A percentile compares a stretch with the other conserved stretches of the same genome.
These are phyloP conservation scores for Podiceps cristatus DNA, from an alignment of 2,113 vertebrate species.

Conservation along the genomic window DNA sequence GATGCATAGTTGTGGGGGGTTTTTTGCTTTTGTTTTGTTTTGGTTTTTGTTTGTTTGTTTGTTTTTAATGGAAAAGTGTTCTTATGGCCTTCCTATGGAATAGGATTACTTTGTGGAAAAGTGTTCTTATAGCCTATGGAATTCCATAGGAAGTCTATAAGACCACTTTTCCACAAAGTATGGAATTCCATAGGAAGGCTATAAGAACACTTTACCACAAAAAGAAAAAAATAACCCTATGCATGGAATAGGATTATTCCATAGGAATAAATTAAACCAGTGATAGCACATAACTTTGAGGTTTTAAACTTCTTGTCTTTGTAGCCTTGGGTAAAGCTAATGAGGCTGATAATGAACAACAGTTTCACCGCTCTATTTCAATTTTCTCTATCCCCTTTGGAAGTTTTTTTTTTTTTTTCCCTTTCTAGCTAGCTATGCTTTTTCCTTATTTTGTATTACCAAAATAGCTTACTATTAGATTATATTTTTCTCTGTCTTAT, in stretches of 20 bases:
- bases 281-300: not conserved
- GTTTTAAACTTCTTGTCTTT: not conserved
- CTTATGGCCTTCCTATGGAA: not conserved
- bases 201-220: too few relatives aligned
- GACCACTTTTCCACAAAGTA: too few relatives aligned
- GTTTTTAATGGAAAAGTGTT: not conserved
- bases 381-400: not conserved
- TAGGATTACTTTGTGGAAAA: too few relatives aligned
- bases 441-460: not conserved
- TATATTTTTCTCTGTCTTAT: not conserved
- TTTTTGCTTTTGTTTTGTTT: too few relatives aligned
- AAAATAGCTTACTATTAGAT: not conserved
- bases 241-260: not conserved
- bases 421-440: not conserved
- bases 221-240: too few relatives aligned
- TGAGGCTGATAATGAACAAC: not conserved
- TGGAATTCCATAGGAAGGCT: too few relatives aligned
- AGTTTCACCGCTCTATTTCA: not conserved
- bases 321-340: not conserved
- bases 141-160: too few relatives aligned
- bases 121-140: too few relatives aligned
- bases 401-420: not conserved
- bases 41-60: too few relatives aligned
- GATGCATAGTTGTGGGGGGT: too few relatives aligned
- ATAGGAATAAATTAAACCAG: not conserved